Conservation (phyloP, 2,797 vertebrate species). For the Argyrosomus regius region DNA sequence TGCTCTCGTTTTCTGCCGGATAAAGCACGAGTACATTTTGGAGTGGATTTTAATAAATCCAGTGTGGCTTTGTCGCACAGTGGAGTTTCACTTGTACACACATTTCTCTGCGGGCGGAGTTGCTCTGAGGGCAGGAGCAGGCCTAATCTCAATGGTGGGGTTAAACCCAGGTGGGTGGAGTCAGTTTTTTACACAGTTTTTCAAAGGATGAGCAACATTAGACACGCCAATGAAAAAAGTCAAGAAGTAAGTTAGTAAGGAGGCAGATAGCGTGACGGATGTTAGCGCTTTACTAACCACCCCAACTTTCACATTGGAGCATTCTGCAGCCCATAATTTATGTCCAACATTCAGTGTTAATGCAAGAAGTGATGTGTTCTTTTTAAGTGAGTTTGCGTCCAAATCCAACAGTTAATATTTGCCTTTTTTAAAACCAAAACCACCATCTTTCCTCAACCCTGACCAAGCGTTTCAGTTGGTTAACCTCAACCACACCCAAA, state of each 20-base stretch:
- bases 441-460: background rate
- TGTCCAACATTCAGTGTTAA: too few species aligned
- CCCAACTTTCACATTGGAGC: background rate
- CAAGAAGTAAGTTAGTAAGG: conserved; percentile 12
- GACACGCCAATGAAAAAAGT: conserved; percentile 30
- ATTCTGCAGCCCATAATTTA: background rate
- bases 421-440: background rate
- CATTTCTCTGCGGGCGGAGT: conserved; percentile 59
- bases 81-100: conserved; percentile 65
- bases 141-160: conserved; percentile 56
- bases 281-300: conserved; percentile 4
- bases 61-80: conserved; percentile 71
- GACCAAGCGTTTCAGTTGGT: too few species aligned
- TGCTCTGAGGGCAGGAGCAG: conserved; percentile 49
- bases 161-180: conserved; percentile 42
- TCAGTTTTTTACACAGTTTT: conserved; percentile 16
- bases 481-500: too few species aligned
- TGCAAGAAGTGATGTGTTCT: background rate
- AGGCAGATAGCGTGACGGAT: conserved; percentile 60
- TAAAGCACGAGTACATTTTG: conserved; percentile 65
- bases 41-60: conserved; percentile 79
- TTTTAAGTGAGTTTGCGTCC: background rate
- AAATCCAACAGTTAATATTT: background rate
- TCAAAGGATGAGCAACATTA: conserved; percentile 40
- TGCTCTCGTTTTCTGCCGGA: conserved; percentile 57